These are phyloP conservation scores for Chlorocebus sabaeus DNA, from an alignment of 2,113 vertebrate genomes.

Conservation along the genomic window DNA sequence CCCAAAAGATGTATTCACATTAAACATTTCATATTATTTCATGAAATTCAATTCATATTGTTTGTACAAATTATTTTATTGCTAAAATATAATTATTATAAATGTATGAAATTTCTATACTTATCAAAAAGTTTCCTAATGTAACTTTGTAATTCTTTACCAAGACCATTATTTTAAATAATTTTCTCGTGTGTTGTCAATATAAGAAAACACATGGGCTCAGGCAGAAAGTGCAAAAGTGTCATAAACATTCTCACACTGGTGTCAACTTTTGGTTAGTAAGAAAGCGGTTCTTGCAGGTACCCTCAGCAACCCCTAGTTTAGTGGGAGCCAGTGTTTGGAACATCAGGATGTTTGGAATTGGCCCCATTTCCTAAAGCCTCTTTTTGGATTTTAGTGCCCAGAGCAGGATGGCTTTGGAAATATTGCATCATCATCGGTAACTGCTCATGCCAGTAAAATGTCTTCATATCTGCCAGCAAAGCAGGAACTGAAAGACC, in stretches of 20 bases:
- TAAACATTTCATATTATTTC: too few relatives aligned
- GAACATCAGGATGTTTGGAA: background rate
- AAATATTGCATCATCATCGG: slow-evolving; percentile 80
- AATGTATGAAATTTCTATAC: background rate
- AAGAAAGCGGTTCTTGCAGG: background rate
- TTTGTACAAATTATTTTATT: slow-evolving; percentile 37
- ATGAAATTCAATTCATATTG: background rate
- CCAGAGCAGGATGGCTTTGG: slow-evolving; percentile 79
- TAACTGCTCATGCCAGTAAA: slow-evolving; percentile 80
- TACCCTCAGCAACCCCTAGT: background rate
- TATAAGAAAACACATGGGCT: background rate
- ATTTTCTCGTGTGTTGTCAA: background rate
- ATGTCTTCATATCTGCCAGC: slow-evolving; percentile 81
- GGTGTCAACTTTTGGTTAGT: background rate
- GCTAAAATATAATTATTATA: background rate
- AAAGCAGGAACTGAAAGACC: slow-evolving; percentile 79
- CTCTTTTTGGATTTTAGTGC: slow-evolving; percentile 86
- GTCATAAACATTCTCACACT: background rate
- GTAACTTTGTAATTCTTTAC: background rate
- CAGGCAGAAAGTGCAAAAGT: background rate
- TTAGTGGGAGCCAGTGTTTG: background rate
- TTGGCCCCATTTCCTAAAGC: background rate
- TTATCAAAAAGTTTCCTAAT: background rate
- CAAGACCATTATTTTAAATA: background rate
- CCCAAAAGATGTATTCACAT: background rate